phyloP scores from a whole-genome alignment of 2,888 invertebrate genomes.

The Campoletis raptor region DNA sequence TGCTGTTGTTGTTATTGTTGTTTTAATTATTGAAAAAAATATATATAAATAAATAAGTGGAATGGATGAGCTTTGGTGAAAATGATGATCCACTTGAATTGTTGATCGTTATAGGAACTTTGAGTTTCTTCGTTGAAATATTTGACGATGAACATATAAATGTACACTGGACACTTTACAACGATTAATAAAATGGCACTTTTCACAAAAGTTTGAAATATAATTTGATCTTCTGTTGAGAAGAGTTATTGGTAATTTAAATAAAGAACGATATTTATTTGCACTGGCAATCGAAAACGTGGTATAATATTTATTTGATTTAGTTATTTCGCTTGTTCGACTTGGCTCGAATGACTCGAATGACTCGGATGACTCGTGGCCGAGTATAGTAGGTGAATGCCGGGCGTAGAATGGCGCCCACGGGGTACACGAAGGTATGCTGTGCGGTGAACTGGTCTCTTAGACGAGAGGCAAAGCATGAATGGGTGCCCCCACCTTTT shows the following conservation, averaged over 20 bases:
- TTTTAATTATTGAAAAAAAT: not conserved
- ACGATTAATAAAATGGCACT: not conserved
- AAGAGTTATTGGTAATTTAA: not conserved
- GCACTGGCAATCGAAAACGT: not conserved
- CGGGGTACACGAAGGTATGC: slow-evolving; percentile 82
- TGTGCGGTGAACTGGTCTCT: slow-evolving; percentile 82
- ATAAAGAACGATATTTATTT: not conserved
- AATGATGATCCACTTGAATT: not conserved
- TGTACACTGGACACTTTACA: not conserved
- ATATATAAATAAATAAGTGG: not conserved
- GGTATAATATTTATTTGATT: not conserved
- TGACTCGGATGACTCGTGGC: slow-evolving; percentile 74
- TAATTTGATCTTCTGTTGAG: not conserved
- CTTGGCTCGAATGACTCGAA: slow-evolving; percentile 71
- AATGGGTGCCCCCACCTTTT: slow-evolving; percentile 82
- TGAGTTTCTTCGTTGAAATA: not conserved
- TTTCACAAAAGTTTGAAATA: not conserved
- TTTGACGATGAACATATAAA: not conserved
- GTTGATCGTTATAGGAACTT: not conserved
- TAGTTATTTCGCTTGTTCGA: slow-evolving; percentile 50
- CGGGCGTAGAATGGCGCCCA: slow-evolving; percentile 80
- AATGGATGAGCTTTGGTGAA: not conserved
- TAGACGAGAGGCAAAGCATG: slow-evolving; percentile 83
- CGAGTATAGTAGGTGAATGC: slow-evolving; percentile 76
- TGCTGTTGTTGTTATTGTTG: not conserved